Evolutionary conservation across 1,140 invertebrate species (phyloP).

Genomic region (Euura lappo): DNA sequence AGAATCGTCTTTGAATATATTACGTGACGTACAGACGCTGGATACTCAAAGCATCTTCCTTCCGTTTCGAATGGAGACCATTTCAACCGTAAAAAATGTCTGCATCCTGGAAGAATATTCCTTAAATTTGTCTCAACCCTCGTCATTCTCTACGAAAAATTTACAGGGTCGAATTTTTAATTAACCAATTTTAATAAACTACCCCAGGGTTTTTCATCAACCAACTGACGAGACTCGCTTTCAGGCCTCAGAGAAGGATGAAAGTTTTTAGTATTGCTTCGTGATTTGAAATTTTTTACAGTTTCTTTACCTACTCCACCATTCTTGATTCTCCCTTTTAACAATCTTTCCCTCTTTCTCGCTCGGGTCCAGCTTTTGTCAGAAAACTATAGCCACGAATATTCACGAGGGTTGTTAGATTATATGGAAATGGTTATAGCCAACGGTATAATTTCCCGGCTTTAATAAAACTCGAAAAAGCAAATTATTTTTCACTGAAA

Average conservation of each 20-base stretch:
- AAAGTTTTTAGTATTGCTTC: not conserved
- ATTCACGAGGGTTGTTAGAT: no score
- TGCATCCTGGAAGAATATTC: no score
- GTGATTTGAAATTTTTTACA: not conserved
- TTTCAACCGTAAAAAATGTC: no score
- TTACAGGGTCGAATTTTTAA: not conserved
- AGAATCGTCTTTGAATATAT: conserved; percentile 1
- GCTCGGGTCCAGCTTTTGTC: no score
- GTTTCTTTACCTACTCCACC: not conserved
- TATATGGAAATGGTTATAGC: no score
- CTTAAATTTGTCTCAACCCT: no score
- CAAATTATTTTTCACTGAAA: not conserved
- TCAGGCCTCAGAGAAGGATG: not conserved
- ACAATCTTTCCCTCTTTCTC: no score
- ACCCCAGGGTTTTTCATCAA: not conserved
- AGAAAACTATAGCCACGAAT: no score
- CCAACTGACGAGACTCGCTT: not conserved
- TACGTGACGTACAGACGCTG: not conserved
- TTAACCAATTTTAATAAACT: not conserved
- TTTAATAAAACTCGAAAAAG: not conserved
- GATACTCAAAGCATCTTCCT: no score
- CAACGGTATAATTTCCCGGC: not conserved
- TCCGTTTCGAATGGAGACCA: no score
- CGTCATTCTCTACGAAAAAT: not conserved
- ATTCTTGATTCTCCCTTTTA: no score